Evolutionary conservation across 2,888 invertebrate species (phyloP).

Genomic region (Stenolophus ochropezus): DNA sequence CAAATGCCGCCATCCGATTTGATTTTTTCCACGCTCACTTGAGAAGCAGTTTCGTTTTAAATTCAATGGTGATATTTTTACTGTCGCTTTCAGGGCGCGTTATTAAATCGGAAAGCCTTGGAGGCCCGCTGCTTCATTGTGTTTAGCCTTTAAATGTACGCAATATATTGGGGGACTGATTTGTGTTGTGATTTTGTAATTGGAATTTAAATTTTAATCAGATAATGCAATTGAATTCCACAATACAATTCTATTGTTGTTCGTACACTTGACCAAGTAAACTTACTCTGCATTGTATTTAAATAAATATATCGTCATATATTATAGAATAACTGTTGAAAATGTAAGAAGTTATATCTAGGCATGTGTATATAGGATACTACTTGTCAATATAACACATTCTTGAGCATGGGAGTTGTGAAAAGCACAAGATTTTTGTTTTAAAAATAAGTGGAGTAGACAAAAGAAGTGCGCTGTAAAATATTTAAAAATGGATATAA

Average conservation of each 20-base stretch:
- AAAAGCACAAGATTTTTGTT: too few relatives aligned
- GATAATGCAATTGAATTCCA: conserved; percentile 5
- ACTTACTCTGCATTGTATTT: too few relatives aligned
- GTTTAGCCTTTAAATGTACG: background rate
- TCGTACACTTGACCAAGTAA: too few relatives aligned
- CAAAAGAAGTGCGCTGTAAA: too few relatives aligned
- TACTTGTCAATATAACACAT: too few relatives aligned
- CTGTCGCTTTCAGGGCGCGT: conserved; percentile 16
- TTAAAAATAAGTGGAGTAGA: too few relatives aligned
- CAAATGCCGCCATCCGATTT: conserved; percentile 30
- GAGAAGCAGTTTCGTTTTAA: conserved; percentile 27
- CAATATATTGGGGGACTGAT: background rate
- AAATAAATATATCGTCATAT: too few relatives aligned
- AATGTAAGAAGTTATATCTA: too few relatives aligned
- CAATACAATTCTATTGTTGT: background rate
- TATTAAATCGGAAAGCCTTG: conserved; percentile 5
- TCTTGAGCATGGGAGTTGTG: too few relatives aligned
- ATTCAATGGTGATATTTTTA: conserved; percentile 23
- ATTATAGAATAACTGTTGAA: too few relatives aligned
- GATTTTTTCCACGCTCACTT: conserved; percentile 34
- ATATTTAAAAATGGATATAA: too few relatives aligned
- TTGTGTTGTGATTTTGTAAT: conserved; percentile 35
- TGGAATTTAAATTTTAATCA: conserved; percentile 37
- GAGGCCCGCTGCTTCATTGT: background rate
- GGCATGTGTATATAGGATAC: too few relatives aligned